Evolutionary conservation across 2,797 vertebrate genomes (phyloP), one percentile per base, ranked within the genome.

Genomic region (Myotis planiceps): DNA sequence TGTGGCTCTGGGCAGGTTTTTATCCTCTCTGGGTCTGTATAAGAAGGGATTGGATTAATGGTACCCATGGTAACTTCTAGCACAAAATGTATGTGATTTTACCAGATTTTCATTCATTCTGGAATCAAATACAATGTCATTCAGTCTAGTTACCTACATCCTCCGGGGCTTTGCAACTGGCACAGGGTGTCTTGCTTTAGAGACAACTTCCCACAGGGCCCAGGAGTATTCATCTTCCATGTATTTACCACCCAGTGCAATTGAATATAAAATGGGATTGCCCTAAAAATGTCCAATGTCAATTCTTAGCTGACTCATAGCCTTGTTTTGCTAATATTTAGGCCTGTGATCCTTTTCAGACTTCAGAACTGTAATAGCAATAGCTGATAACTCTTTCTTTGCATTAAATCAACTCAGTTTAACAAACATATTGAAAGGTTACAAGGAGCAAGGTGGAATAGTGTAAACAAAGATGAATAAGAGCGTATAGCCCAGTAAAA

Each of bases 61-160:
- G 42, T n/a, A 92, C 49, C 23, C 29, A 60, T 13, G 21, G 18
- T 71, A 89, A 27, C 25, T 71, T 83, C 37, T 8, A 96, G 25
- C 14, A 89, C 1, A 7, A 60, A 29, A 21, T 75, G 78, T 75
- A 76, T 65, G 2, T 80, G 65, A 76, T 71, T 93, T 65, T 39
- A 79, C 34, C 51, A 63, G 39, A 49, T 90, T 88, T 96, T 88
- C 66, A 81, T 76, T 90, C 45, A 71, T 53, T 81, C 19, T 84
- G 12, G 72, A 83, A 66, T 96, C 16, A 90, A 76, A 95, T 53
- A 65, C 39, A 95, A 16, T 94, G 37, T 49, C 23, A 66, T 2
- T 27, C 58, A 32, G 37, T 51, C 19, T 87, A 49, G 69, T 55
- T 78, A 68, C 42, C 39, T 81, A 42, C 80, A 85, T 81, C 25